Evolutionary conservation across 2,888 invertebrate genomes (phyloP), one percentile per base, ranked within the genome.

Genomic region (Maniola hyperantus): DNA sequence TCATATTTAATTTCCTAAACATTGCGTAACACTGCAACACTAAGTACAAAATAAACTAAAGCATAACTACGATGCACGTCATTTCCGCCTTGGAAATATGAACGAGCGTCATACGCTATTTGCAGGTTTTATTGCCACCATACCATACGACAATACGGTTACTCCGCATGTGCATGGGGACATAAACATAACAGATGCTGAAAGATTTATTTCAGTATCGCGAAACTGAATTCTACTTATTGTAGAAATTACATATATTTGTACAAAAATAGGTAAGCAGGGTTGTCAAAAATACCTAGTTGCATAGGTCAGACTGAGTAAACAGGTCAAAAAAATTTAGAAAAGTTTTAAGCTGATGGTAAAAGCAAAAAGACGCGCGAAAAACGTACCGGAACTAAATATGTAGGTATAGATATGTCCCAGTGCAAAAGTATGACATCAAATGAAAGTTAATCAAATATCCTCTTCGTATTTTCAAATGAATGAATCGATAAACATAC

Each of bases 121-220:
- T 63, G 53, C 64, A 60, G 66, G 67, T 73, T 73, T 72, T 71
- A 72, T 68, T 72, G 64, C 73, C 59, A 64, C 68, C 51, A 36
- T 15, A 5, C 54, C n/a, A 15, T 54, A 6, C 34, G 34, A 54
- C 70, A 69, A n/a, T 66, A 65, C 70, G 69, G 66, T 66, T 53
- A 60, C 64, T 66, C 64, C 62, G 63, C 71, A 73, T 72, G 67
- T 72, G 71, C 67, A 69, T 66, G 64, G 65, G 63, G 57, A 66
- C 61, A 65, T 66, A 64, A 71, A 67, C 69, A 33, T 59, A 58
- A 63, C 51, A 61, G 69, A 65, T 67, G 71, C 61, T 68, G 74
- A 74, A 74, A 74, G 75, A 78, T 80, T 82, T 77, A 80, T 82
- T 80, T 79, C 77, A 76, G 76, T 75, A 71, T 71, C 71, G 71